Percentiles rank a stretch among this genome's conserved stretches.
Evolutionary conservation across 2,113 vertebrate species (phyloP).

Genomic region (Thunnus thynnus): DNA sequence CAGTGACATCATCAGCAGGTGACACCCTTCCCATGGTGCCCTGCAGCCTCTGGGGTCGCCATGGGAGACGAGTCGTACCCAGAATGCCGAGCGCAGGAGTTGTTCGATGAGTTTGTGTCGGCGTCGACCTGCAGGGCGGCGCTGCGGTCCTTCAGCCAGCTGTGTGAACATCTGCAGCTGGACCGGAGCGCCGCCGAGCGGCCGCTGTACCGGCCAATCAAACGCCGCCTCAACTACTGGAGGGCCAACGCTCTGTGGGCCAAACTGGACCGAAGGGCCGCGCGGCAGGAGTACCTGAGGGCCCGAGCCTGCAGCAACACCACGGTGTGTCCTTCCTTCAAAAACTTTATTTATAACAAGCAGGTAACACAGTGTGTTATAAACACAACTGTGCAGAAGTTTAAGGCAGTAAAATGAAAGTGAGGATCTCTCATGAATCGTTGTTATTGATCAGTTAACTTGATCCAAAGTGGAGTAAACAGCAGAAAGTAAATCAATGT

Average conservation of each 20-base stretch:
- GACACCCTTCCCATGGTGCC: conserved; percentile 48
- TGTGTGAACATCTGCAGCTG: conserved; percentile 92
- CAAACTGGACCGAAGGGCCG: conserved; percentile 93
- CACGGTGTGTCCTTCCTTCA: no score
- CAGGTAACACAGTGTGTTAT: no score
- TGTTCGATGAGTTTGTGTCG: conserved; percentile 95
- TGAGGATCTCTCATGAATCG: no score
- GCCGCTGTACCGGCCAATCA: conserved; percentile 93
- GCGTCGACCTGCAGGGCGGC: conserved; percentile 88
- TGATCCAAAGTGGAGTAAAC: no score
- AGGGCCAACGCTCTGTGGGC: conserved; percentile 95
- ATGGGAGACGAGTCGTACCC: conserved; percentile 79
- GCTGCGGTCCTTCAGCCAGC: conserved; percentile 91
- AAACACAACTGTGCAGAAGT: no score
- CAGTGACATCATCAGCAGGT: conserved; percentile 52
- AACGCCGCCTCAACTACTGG: conserved; percentile 92
- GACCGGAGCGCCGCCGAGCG: conserved; percentile 51
- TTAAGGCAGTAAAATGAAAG: no score
- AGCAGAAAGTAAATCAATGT: no score
- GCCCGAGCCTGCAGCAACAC: conserved; percentile 66
- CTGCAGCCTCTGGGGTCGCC: conserved; percentile 30
- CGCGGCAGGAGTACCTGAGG: conserved; percentile 91
- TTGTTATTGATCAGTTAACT: no score
- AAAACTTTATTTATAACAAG: no score
- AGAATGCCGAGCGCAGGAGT: conserved; percentile 86